Percentiles rank a stretch among this genome's conserved stretches.
Conservation (phyloP, 2,888 invertebrate genomes). For the Amblyteles armatorius region DNA sequence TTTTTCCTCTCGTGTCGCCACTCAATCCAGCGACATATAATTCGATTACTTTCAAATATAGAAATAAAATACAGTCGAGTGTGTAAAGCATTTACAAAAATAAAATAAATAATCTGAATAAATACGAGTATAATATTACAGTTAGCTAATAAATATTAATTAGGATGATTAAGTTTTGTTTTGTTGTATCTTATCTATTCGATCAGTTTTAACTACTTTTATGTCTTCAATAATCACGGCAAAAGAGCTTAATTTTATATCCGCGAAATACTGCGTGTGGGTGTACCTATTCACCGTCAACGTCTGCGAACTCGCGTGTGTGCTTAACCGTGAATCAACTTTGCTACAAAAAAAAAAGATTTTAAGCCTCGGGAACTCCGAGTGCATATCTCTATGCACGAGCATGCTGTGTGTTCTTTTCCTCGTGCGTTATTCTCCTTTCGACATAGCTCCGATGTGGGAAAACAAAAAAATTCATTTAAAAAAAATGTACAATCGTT, state of each 20-base stretch:
- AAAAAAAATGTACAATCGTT: constrained; percentile 42
- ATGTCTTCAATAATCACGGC: constrained; percentile 25
- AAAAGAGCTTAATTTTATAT: constrained; percentile 14
- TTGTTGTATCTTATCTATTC: constrained; percentile 40
- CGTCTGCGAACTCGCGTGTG: constrained; percentile 35
- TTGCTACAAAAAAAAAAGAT: constrained; percentile 42
- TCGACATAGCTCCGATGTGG: constrained; percentile 29
- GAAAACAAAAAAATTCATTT: constrained; percentile 1
- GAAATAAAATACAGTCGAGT: constrained; percentile 70
- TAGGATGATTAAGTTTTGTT: constrained; percentile 74
- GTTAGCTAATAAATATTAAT: constrained; percentile 83
- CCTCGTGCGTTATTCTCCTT: constrained; percentile 10
- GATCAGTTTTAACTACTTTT: constrained; percentile 12
- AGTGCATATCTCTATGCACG: constrained; percentile 38
- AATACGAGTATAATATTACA: constrained; percentile 81
- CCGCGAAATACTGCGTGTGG: constrained; percentile 62
- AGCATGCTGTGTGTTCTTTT: constrained; percentile 17
- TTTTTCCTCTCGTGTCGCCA: constrained; percentile 30
- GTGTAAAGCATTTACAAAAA: constrained; percentile 83
- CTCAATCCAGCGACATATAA: constrained; percentile 34
- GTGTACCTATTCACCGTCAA: constrained; percentile 20
- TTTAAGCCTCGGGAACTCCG: constrained; percentile 35
- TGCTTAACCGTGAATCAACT: constrained; percentile 53
- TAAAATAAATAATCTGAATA: constrained; percentile 85
- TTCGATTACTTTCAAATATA: constrained; percentile 42